Evolutionary conservation across 2,113 vertebrate species (phyloP).

Genomic region (Psittacula cyanocephala): DNA sequence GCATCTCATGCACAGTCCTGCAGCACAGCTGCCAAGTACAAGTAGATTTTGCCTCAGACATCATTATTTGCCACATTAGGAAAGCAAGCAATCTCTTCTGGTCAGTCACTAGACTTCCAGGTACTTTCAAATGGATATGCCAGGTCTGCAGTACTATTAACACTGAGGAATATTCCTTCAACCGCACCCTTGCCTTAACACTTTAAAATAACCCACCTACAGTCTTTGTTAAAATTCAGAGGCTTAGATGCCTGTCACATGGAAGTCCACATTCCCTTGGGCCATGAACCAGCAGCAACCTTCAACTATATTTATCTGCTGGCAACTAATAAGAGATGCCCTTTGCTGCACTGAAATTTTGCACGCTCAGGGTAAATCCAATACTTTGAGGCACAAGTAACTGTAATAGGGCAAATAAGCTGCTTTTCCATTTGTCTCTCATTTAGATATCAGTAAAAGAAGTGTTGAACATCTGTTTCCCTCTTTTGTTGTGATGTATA

Average conservation of each 20-base stretch:
- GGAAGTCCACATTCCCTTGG: not conserved
- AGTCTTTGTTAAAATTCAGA: not conserved
- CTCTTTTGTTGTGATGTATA: not conserved
- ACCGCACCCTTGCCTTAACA: not conserved
- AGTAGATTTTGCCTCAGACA: not conserved
- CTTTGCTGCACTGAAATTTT: not conserved
- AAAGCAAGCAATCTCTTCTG: not conserved
- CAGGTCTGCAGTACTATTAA: not conserved
- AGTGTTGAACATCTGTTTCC: not conserved
- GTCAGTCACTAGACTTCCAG: not conserved
- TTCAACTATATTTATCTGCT: not conserved
- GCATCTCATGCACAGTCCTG: not conserved
- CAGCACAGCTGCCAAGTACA: not conserved
- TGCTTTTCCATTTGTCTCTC: not conserved
- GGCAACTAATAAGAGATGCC: not conserved
- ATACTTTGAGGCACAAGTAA: not conserved
- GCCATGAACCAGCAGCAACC: not conserved
- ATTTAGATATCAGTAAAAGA: not conserved
- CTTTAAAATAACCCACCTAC: not conserved
- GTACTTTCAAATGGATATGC: not conserved
- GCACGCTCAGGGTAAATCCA: not conserved
- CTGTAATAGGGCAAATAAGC: not conserved
- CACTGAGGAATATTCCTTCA: not conserved
- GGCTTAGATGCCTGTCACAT: not conserved
- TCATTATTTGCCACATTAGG: not conserved